Evolutionary conservation across 2,888 invertebrate genomes (phyloP).

Genomic region (Nomada hirtipes): DNA sequence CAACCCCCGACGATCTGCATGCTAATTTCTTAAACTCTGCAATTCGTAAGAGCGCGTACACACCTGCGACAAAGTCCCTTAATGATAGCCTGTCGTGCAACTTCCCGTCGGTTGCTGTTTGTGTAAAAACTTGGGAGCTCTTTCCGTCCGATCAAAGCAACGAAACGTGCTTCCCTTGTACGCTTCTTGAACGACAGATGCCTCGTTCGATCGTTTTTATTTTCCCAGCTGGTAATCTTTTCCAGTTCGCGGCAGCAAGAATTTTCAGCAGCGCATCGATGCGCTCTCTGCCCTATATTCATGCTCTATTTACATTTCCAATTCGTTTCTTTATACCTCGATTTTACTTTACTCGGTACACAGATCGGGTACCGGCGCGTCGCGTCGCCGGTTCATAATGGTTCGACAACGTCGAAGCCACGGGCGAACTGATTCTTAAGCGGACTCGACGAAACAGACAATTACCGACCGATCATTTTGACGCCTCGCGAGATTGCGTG

Average conservation of each 20-base stretch:
- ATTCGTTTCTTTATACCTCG: no score
- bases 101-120: slow-evolving; percentile 35
- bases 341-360: background rate
- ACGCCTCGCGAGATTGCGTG: slow-evolving; percentile 5
- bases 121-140: slow-evolving; percentile 22
- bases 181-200: background rate
- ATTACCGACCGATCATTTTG: slow-evolving; percentile 15
- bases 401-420: background rate
- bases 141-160: slow-evolving; percentile 19
- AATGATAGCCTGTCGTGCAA: slow-evolving; percentile 40
- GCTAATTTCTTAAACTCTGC: slow-evolving; percentile 50
- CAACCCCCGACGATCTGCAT: slow-evolving; percentile 28
- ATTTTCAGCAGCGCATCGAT: no score
- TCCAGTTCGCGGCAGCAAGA: no score
- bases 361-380: background rate
- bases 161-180: background rate
- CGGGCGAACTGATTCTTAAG: background rate
- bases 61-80: slow-evolving; percentile 28
- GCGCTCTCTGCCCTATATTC: no score
- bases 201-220: background rate
- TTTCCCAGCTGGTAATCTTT: no score
- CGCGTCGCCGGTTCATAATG: background rate
- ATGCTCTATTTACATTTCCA: background rate
- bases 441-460: slow-evolving; percentile 22
- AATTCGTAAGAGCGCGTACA: slow-evolving; percentile 15